A percentile compares a stretch with the other conserved stretches of the same genome.
These are phyloP conservation scores for Ophiodon elongatus DNA, from an alignment of 2,113 vertebrate genomes.

Conservation along the genomic window DNA sequence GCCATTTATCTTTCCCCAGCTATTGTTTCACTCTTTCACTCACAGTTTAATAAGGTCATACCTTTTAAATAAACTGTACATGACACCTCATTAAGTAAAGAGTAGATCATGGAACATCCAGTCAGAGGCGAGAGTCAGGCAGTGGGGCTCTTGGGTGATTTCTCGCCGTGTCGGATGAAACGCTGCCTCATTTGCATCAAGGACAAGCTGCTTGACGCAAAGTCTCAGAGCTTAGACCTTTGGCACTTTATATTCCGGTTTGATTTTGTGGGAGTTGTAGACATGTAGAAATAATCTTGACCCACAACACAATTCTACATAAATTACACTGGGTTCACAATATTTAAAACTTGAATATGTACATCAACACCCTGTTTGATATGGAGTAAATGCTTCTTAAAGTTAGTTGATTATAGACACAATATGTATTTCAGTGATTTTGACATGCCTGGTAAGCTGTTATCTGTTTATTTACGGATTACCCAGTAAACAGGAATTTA, in stretches of 20 bases:
- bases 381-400: not conserved
- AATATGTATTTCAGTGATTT: conserved; percentile 6
- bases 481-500: not conserved
- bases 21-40: conserved; percentile 62
- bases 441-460: not conserved
- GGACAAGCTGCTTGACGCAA: not conserved
- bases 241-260: not conserved
- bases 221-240: not conserved
- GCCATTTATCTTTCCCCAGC: conserved; percentile 58
- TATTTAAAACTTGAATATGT: not conserved
- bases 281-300: not conserved
- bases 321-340: not conserved
- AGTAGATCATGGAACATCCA: conserved; percentile 49
- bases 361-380: not conserved
- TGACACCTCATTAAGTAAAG: conserved; percentile 80
- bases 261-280: not conserved
- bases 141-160: conserved; percentile 37
- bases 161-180: conserved; percentile 34
- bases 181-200: conserved; percentile 34
- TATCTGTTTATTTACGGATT: conserved; percentile 16
- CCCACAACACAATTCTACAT: not conserved
- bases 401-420: not conserved
- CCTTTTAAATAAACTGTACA: conserved; percentile 80
- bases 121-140: conserved; percentile 30
- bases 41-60: conserved; percentile 82